Conservation (phyloP, 2,113 vertebrate genomes). For the Campylomormyrus numenius region DNA sequence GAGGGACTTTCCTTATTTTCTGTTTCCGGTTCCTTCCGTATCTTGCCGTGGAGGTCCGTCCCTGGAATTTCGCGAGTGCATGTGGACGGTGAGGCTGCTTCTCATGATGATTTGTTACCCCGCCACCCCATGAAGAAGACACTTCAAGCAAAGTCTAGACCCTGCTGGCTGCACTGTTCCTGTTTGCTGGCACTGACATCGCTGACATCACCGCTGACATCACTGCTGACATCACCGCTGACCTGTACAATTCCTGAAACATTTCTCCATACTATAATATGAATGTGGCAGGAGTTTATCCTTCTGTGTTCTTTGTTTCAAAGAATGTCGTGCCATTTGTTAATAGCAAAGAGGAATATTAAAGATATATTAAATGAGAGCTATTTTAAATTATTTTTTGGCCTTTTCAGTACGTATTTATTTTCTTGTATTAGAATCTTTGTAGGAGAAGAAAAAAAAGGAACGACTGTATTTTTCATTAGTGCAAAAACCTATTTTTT, state of each 20-base stretch:
- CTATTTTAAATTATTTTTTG: conserved; percentile 99
- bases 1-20: background rate
- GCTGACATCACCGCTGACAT: conserved; percentile 17
- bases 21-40: background rate
- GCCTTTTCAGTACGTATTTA: conserved; percentile 99
- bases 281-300: conserved; percentile 91
- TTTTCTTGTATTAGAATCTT: conserved; percentile 99
- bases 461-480: conserved; percentile 81
- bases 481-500: conserved; percentile 95
- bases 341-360: conserved; percentile 99
- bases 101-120: background rate
- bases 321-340: conserved; percentile 99
- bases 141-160: background rate
- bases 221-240: conserved; percentile 36
- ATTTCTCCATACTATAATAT: conserved; percentile 71
- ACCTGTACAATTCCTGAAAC: conserved; percentile 48
- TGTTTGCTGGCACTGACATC: conserved; percentile 30
- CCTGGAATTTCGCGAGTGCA: background rate
- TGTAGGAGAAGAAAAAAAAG: conserved; percentile 69
- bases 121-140: background rate
- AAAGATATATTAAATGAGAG: conserved; percentile 97
- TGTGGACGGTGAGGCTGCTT: background rate
- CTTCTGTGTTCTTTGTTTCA: conserved; percentile 97
- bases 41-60: background rate
- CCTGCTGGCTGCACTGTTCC: background rate